These are phyloP conservation scores for Zaprionus gabonicus DNA, from an alignment of 1,140 invertebrate species.

Conservation along the genomic window DNA sequence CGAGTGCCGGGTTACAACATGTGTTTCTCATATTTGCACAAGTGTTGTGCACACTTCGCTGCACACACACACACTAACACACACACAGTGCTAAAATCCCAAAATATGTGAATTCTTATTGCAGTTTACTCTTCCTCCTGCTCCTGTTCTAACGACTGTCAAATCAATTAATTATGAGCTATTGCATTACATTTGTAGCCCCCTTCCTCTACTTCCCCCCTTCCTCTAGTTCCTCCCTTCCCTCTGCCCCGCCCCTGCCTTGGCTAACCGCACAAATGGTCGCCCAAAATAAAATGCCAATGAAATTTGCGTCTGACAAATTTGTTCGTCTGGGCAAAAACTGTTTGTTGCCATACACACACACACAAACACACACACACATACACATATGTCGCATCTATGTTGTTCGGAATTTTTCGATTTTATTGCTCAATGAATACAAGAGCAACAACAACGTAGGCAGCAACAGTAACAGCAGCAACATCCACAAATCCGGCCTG, in stretches of 20 bases:
- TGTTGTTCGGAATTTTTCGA: slow-evolving; percentile 61
- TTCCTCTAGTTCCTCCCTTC: background rate
- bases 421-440: slow-evolving; percentile 74
- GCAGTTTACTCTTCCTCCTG: slow-evolving; percentile 11
- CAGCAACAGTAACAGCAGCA: background rate
- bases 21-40: slow-evolving; percentile 57
- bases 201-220: background rate
- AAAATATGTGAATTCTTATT: background rate
- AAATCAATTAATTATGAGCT: slow-evolving; percentile 52
- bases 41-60: slow-evolving; percentile 33
- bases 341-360: slow-evolving; percentile 33
- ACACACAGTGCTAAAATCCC: background rate
- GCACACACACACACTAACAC: slow-evolving; percentile 10
- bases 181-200: slow-evolving; percentile 30
- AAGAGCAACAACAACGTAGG: background rate
- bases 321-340: slow-evolving; percentile 48
- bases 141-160: slow-evolving; percentile 20
- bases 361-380: background rate
- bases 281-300: slow-evolving; percentile 42
- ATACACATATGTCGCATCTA: slow-evolving; percentile 16
- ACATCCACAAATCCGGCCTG: slow-evolving; percentile 36
- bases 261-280: slow-evolving; percentile 15
- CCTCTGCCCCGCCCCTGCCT: background rate
- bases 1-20: slow-evolving; percentile 62
- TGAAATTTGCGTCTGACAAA: slow-evolving; percentile 58